These are phyloP conservation scores for Tetraneura akinire DNA, from an alignment of 1,140 invertebrate genomes.

Conservation along the genomic window DNA sequence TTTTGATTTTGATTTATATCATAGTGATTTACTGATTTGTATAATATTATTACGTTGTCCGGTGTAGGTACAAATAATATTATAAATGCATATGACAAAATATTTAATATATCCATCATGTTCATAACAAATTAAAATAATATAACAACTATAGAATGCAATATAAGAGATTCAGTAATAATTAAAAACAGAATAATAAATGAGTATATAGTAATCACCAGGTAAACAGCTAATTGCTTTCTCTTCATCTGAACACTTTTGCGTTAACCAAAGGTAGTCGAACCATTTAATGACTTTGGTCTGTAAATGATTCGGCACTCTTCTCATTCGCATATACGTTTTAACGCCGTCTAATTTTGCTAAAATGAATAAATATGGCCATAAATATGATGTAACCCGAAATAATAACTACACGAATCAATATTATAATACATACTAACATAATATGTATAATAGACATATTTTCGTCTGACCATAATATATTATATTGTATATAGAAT, in stretches of 20 bases:
- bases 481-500: not conserved
- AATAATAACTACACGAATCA: not conserved
- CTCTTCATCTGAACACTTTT: conserved; percentile 98
- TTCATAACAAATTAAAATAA: no score
- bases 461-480: not conserved
- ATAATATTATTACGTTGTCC: no score
- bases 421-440: no score
- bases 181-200: conserved; percentile 26
- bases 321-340: conserved; percentile 95
- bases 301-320: conserved; percentile 92
- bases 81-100: no score
- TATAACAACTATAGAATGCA: no score
- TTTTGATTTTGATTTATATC: no score
- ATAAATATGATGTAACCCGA: not conserved
- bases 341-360: conserved; percentile 97
- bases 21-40: no score
- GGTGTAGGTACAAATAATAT: no score
- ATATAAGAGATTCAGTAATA: no score
- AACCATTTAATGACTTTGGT: conserved; percentile 99
- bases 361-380: conserved; percentile 59
- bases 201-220: conserved; percentile 60
- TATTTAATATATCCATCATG: no score
- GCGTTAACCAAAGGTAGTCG: conserved; percentile 97
- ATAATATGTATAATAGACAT: not conserved
- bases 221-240: conserved; percentile 91